A percentile compares a stretch with the other conserved stretches of the same genome.
These are phyloP conservation scores for Gymnodraco acuticeps DNA, from an alignment of 2,797 vertebrate genomes.

Conservation along the genomic window DNA sequence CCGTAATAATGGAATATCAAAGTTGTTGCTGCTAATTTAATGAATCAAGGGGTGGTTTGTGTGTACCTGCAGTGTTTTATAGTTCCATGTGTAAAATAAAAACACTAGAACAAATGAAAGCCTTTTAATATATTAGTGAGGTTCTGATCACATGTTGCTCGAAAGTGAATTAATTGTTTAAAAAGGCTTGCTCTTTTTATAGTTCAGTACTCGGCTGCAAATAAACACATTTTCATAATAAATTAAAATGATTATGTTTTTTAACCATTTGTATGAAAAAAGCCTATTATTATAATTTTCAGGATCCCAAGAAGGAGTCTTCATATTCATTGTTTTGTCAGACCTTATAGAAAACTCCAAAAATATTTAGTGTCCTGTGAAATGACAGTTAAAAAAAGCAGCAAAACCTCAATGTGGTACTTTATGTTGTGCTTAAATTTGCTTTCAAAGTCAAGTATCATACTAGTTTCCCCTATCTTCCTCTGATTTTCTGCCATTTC, in stretches of 20 bases:
- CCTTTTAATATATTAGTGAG: not conserved
- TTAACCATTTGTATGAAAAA: not conserved
- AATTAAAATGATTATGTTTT: not conserved
- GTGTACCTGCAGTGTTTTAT: no score
- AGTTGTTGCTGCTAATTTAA: not conserved
- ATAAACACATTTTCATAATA: not conserved
- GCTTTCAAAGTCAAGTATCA: not conserved
- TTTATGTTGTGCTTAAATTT: no score
- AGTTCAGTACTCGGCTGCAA: not conserved
- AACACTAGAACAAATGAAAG: not conserved
- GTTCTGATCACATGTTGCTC: not conserved
- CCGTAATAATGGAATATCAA: not conserved
- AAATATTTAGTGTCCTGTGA: no score
- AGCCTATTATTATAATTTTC: no score
- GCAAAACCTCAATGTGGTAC: no score
- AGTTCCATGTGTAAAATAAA: not conserved
- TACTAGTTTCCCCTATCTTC: not conserved
- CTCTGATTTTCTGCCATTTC: not conserved
- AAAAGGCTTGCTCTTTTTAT: not conserved
- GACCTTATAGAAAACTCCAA: no score
- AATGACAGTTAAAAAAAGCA: no score
- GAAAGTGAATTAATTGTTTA: not conserved
- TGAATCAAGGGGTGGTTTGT: not conserved
- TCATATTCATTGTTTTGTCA: not conserved
- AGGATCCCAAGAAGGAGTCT: not conserved